Base-by-base conservation (phyloP, 2,113 vertebrate species). In the Paradoxurus hermaphroditus region DNA sequence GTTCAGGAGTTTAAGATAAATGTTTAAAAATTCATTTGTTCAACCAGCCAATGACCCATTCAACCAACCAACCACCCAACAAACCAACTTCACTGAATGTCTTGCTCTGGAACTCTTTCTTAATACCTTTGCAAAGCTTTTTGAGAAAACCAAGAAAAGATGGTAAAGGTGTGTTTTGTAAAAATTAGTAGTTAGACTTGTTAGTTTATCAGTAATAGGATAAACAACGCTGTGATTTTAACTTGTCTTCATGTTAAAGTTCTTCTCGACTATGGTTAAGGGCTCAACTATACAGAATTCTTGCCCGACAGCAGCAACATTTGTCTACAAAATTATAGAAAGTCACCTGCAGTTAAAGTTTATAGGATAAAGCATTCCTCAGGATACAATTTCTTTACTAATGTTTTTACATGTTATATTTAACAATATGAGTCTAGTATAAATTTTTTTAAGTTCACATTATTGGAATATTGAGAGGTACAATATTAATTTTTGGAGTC, bases 311-410 rank as follows among this genome's bases (percentile, higher is more conserved):
- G 23, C 78, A 12, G 9, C 65, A 92, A 62, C 14, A 53, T 84
- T 97, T 89, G n/a, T 90, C 67, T 92, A 49, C 59, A 90, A 65
- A 90, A 73, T 53, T 49, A 86, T 23, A 56, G 84, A 82, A 95
- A 95, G 59, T 94, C 97, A 14, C 31, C 4, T n/a, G 67, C 67
- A 39, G 15, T 67, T 78, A 85, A 36, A 94, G 56, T 92, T 12
- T 72, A 46, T 77, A 46, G 19, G 46, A 62, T 56, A 70, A 96
- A 81, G 29, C n/a, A 34, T 89, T 93, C 56, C 19, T 94, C n/a
- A 90, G 91, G 56, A 51, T 27, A 77, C 18, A 95, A 86, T 92
- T 73, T 53, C 3, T 84, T 49, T 91, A 23, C 36, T 23, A 15
- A 19, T 84, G 11, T 67, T 59, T 97, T 92, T 62, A 62, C 67